Percentiles rank a stretch among this genome's conserved stretches.
Conservation (phyloP, 1,140 invertebrate species). For the Capitella teleta region DNA sequence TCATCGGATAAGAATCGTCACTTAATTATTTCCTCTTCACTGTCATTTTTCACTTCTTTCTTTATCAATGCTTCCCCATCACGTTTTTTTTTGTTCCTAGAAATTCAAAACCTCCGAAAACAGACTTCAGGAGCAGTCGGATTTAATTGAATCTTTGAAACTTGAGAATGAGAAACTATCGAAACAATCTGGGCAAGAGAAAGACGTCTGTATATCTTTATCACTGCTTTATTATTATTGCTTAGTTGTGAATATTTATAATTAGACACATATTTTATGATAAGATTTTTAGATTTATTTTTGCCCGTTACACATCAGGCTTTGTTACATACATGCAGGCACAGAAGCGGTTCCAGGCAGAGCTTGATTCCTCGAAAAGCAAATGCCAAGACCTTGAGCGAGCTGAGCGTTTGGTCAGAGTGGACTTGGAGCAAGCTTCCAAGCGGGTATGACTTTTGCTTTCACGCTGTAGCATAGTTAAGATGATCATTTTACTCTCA, state of each 20-base stretch:
- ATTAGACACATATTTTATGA: no score
- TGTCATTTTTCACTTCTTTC: no score
- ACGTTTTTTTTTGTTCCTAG: constrained; percentile 16
- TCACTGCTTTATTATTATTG: no score
- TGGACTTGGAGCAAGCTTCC: constrained; percentile 35
- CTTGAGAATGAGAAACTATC: constrained; percentile 28
- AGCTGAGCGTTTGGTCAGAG: constrained; percentile 32
- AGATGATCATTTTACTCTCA: no score
- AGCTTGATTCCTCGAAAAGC: constrained; percentile 23
- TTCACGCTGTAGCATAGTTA: no score
- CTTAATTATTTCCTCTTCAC: no score
- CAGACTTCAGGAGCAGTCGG: constrained; percentile 28
- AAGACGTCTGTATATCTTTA: constrained; percentile 3
- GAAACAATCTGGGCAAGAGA: not conserved
- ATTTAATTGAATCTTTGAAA: constrained; percentile 24
- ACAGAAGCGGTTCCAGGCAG: constrained; percentile 23
- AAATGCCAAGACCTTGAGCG: constrained; percentile 33
- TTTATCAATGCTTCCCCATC: no score
- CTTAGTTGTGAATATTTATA: no score
- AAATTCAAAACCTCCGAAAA: constrained; percentile 37
- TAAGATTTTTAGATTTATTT: no score
- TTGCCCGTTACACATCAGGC: no score
- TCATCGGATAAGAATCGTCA: no score
- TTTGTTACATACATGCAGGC: no score
- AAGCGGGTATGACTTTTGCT: constrained; percentile 31